Evolutionary conservation across 1,140 invertebrate genomes (phyloP).

Genomic region (Camponotus floridanus): DNA sequence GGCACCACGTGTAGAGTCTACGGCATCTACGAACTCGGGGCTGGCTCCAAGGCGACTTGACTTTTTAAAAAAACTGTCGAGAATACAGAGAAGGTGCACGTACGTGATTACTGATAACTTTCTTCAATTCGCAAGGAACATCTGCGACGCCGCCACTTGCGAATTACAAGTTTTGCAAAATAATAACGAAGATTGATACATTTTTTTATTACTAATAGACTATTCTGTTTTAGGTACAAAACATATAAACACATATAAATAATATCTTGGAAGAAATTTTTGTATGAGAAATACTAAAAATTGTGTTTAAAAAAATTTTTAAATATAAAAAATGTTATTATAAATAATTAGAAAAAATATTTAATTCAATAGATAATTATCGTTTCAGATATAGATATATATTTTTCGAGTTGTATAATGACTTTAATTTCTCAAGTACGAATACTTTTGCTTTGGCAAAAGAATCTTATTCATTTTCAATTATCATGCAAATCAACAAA

Average conservation of each 20-base stretch:
- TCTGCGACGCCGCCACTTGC: conserved; percentile 14
- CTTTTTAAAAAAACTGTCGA: conserved; percentile 84
- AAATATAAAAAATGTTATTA: background rate
- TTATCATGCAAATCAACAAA: conserved; percentile 32
- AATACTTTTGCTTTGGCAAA: conserved; percentile 2
- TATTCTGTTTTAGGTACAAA: background rate
- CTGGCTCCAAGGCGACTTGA: conserved; percentile 82
- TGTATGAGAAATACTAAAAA: background rate
- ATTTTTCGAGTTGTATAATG: too few relatives aligned
- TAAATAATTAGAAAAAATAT: background rate
- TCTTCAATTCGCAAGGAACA: conserved; percentile 55
- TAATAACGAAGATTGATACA: conserved; percentile 2
- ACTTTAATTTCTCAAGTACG: background rate
- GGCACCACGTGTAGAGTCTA: conserved; percentile 69
- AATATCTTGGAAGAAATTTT: background rate
- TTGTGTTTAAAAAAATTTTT: background rate
- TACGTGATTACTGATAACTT: conserved; percentile 79
- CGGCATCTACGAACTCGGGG: conserved; percentile 79
- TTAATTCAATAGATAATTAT: conserved; percentile 7
- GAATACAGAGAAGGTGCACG: conserved; percentile 84
- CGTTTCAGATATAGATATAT: background rate
- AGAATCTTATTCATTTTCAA: background rate
- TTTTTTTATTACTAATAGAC: background rate
- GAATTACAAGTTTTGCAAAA: background rate
- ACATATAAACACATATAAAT: background rate